phyloP scores from a whole-genome alignment of 1,140 invertebrate species.

The Drosophila equinoxialis region DNA sequence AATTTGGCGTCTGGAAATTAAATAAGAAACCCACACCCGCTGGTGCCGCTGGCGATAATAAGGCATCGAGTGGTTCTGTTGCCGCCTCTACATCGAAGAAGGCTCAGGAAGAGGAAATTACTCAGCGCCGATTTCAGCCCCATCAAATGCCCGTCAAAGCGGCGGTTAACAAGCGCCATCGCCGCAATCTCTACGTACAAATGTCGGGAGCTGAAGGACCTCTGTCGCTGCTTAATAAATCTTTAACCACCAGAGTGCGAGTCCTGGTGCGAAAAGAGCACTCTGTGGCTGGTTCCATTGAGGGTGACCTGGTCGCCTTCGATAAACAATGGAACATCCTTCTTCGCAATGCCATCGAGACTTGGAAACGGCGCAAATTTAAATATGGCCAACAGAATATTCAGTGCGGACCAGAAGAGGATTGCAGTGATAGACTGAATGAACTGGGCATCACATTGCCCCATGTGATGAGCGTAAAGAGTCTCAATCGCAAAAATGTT shows the following conservation, averaged over 20 bases:
- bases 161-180: slow-evolving; percentile 60
- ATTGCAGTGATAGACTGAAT: slow-evolving; percentile 49
- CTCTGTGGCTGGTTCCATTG: slow-evolving; percentile 90
- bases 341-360: slow-evolving; percentile 93
- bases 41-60: background rate
- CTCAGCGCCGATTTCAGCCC: slow-evolving; percentile 53
- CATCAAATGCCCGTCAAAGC: slow-evolving; percentile 70
- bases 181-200: slow-evolving; percentile 86
- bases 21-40: slow-evolving; percentile 48
- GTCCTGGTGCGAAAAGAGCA: slow-evolving; percentile 87
- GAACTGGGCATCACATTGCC: slow-evolving; percentile 82
- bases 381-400: slow-evolving; percentile 69
- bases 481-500: slow-evolving; percentile 86
- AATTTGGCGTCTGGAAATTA: slow-evolving; percentile 64
- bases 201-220: slow-evolving; percentile 87
- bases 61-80: slow-evolving; percentile 4
- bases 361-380: slow-evolving; percentile 88
- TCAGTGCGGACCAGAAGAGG: slow-evolving; percentile 20
- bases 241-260: slow-evolving; percentile 86
- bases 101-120: background rate
- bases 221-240: slow-evolving; percentile 86
- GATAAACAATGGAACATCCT: slow-evolving; percentile 98
- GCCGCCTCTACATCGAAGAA: slow-evolving; percentile 27
- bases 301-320: slow-evolving; percentile 93
- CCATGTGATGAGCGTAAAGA: slow-evolving; percentile 84